Base-by-base conservation (phyloP, 1,140 invertebrate genomes). In the Aethina tumida region DNA sequence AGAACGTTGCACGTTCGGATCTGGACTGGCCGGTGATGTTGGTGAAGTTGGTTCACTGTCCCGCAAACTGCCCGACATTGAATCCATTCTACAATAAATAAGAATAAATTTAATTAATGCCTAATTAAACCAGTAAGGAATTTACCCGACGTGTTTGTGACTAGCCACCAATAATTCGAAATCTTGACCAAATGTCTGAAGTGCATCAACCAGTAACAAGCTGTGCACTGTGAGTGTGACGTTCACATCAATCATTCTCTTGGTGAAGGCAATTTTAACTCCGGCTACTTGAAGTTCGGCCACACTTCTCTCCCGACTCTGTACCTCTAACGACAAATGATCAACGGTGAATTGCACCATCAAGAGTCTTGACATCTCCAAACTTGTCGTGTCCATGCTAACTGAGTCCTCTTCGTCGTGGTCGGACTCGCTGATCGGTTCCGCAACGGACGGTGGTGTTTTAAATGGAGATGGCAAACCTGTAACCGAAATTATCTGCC, bases 151-250 rank as follows among this genome's bases (percentile, higher is more conserved):
- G 60, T 93, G 85, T 58, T 87, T 87, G 65, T 96, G 92, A 61
- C 90, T 95, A 6, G 92, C 92, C 7, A 95, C 78, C 2, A 97
- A 66, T 5, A 97, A 64, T 58, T 96, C 92, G 70, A 94, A 97
- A 67, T 97, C 92, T 2, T 81, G 79, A 0, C 93, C 92, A 65
- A 90, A 94, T 5, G 85, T 90, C 62, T 97, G 93, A 45, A 96
- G 67, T 26, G 91, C 92, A 69, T 97, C 93, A 0, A 93, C 92
- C 6, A 97, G 60, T 6, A 97, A 67, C 30, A 97, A 68, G 45
- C 88, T 88, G 62, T 95, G 90, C 7, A 97, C 89, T 19, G 85
- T 88, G 22, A 97, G 71, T 1, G 79, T 78, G 6, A 91, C 63
- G 39, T 75, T 79, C 1, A 78, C 73, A 59, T 92, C 83, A 18